phyloP scores from a whole-genome alignment of 2,797 vertebrate species.

The Galago senegalensis region DNA sequence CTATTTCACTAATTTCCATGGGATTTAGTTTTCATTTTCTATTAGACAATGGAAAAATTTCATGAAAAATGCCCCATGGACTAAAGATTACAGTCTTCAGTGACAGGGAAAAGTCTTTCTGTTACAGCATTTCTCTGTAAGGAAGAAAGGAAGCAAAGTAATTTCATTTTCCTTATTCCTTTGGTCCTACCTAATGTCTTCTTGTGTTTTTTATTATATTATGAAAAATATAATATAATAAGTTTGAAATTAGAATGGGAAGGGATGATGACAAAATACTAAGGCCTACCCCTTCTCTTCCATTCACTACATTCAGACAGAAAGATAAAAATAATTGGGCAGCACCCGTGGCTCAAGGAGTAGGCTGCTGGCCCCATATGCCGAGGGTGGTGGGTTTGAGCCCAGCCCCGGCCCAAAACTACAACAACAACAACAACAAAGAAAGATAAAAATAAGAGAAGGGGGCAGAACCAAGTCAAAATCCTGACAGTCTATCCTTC shows the following conservation, averaged over 20 bases:
- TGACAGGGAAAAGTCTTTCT: neutral
- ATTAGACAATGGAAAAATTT: constrained; percentile 26
- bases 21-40: constrained; percentile 53
- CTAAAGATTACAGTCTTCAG: constrained; percentile 23
- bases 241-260: neutral
- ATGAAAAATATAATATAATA: neutral
- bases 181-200: neutral
- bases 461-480: neutral
- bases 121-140: neutral
- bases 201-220: neutral
- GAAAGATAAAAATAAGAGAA: neutral
- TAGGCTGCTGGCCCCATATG: too few relatives aligned
- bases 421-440: neutral
- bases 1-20: neutral
- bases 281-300: neutral
- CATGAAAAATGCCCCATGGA: neutral
- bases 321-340: neutral
- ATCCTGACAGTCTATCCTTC: neutral
- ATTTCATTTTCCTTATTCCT: neutral
- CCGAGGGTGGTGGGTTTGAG: too few relatives aligned
- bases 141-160: neutral
- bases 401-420: too few relatives aligned
- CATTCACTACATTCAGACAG: neutral
- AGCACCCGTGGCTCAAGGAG: too few relatives aligned
- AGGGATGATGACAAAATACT: neutral